Percentiles rank a stretch among this genome's conserved stretches.
These are phyloP conservation scores for Corydoras maculifer DNA, from an alignment of 2,113 vertebrate species.

Conservation along the genomic window DNA sequence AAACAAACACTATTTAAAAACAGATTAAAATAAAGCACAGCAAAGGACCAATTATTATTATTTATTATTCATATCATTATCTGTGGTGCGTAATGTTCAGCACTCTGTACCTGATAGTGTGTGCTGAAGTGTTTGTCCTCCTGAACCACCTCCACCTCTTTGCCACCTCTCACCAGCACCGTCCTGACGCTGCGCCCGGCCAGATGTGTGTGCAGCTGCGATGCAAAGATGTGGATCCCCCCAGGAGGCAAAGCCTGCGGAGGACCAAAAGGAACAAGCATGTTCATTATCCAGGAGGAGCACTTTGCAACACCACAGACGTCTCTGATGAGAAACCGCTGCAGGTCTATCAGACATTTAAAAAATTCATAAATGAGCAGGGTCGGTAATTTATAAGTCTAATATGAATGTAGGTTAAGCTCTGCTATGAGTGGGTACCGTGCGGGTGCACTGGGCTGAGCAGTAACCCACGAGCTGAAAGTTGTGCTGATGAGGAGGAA, in stretches of 20 bases:
- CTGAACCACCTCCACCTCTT: conserved; percentile 74
- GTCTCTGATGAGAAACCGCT: not conserved
- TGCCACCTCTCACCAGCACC: conserved; percentile 65
- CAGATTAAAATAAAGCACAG: no score
- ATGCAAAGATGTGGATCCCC: conserved; percentile 87
- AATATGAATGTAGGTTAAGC: not conserved
- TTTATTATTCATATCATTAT: no score
- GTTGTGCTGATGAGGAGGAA: conserved; percentile 70
- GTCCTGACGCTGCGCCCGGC: conserved; percentile 79
- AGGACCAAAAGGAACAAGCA: not conserved
- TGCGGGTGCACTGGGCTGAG: conserved; percentile 79
- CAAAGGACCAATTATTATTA: no score
- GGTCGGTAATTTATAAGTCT: no score
- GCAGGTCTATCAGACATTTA: not conserved
- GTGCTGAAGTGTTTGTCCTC: conserved; percentile 90
- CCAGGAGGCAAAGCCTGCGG: conserved; percentile 73
- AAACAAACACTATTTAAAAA: no score
- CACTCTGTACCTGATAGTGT: conserved; percentile 81
- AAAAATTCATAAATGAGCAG: not conserved
- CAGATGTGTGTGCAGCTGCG: conserved; percentile 94
- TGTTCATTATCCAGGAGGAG: not conserved
- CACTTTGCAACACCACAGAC: not conserved
- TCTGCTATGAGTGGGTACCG: conserved; percentile 56
- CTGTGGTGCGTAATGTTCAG: no score
- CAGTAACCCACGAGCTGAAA: conserved; percentile 86